Evolutionary conservation across 2,888 invertebrate genomes (phyloP), one percentile per base, ranked within the genome.

Genomic region (Athetis lepigone): DNA sequence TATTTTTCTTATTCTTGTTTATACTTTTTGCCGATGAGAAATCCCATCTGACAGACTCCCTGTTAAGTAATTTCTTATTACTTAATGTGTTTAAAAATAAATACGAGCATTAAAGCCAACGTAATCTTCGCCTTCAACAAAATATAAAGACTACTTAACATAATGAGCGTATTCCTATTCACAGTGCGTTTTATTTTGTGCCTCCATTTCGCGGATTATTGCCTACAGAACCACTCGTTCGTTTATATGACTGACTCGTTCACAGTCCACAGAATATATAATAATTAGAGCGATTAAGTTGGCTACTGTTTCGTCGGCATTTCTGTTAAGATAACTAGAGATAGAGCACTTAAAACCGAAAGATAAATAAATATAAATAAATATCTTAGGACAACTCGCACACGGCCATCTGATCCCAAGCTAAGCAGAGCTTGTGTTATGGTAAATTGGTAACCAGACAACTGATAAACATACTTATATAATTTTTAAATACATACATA

Each of bases 91-190:
- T 66, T 23, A n/a, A 23, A 8, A 18, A 8, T 36, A 25, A 52
- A 33, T 13, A 33, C 33, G 36, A 36, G 36, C n/a, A 0, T 23
- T 23, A 37, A 23, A 3, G 43, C n/a, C 19, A 13, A 6, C 13
- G 3, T 19, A 29, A 23, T 43, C 18, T 40, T 7, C n/a, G n/a
- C 2, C 7, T 9, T 16, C 11, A 59, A 21, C 4, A 68, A 63
- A 63, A 29, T 57, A 4, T 43, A 43, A 36, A 43, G 7, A 21
- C 21, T 4, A 18, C 27, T 59, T 33, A 43, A 27, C 69, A 13
- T 68, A 43, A 68, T 59, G 16, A 29, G 43, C 21, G 23, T 59
- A 63, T 69, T 69, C 9, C 21, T 6, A 59, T 63, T 45, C 43
- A 37, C 9, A 29, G 9, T 11, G n/a, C 13, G 36, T 59, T 58